These are phyloP conservation scores for Scyliorhinus canicula DNA, from an alignment of 2,797 vertebrate genomes.

Conservation along the genomic window DNA sequence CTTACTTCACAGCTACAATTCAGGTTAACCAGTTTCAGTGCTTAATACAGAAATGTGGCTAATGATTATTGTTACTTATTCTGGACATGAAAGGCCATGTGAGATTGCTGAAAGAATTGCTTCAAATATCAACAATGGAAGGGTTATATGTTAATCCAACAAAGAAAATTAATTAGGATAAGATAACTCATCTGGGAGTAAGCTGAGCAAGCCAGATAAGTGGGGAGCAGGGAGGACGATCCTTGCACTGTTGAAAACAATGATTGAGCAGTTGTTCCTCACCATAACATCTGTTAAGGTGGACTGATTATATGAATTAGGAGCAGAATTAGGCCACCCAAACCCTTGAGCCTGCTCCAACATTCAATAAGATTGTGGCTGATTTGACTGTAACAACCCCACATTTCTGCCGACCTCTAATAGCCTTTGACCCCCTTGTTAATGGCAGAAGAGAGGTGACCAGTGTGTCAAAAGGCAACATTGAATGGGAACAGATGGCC, in stretches of 20 bases:
- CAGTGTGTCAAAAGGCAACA: no score
- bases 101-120: background rate
- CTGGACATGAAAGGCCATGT: background rate
- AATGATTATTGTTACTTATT: constrained; percentile 6
- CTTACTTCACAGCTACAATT: no score
- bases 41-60: background rate
- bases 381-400: no score
- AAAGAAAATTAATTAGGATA: background rate
- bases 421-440: no score
- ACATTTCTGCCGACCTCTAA: no score
- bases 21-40: background rate
- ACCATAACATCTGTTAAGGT: background rate
- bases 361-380: no score
- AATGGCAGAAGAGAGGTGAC: no score
- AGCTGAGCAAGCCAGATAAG: background rate
- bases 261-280: background rate
- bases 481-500: no score
- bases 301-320: no score
- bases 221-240: no score
- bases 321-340: no score
- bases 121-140: background rate
- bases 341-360: no score
- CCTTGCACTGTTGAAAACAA: background rate
- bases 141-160: background rate
- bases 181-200: background rate